Evolutionary conservation across 2,888 invertebrate species (phyloP).

Genomic region (Drosophila setosimentum): DNA sequence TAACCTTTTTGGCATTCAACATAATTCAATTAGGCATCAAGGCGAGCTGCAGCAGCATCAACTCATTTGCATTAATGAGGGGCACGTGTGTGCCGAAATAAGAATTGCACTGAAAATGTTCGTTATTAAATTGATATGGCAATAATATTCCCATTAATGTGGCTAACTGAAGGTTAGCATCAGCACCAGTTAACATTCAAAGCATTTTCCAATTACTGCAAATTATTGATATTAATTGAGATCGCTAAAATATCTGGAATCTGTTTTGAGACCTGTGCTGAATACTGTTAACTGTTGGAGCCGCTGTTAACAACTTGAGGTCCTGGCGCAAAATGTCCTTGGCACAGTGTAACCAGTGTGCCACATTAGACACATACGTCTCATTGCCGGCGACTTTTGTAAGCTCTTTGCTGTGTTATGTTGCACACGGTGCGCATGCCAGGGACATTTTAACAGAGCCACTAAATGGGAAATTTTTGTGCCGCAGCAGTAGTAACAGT

Average conservation of each 20-base stretch:
- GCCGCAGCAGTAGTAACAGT: slow-evolving; percentile 56
- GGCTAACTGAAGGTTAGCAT: slow-evolving; percentile 12
- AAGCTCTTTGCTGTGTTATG: slow-evolving; percentile 10
- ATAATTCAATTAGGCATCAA: slow-evolving; percentile 76
- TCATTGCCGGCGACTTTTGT: slow-evolving; percentile 34
- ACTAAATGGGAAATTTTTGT: slow-evolving; percentile 65
- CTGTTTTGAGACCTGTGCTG: slow-evolving; percentile 5
- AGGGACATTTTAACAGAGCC: slow-evolving; percentile 75
- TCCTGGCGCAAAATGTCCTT: slow-evolving; percentile 9
- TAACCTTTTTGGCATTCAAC: slow-evolving; percentile 76
- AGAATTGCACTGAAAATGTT: slow-evolving; percentile 45
- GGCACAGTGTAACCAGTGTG: slow-evolving; percentile 27
- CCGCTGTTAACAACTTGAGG: slow-evolving; percentile 37
- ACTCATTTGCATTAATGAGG: slow-evolving; percentile 72
- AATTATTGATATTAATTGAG: neutral
- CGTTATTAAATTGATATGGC: slow-evolving; percentile 66
- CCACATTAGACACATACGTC: slow-evolving; percentile 40
- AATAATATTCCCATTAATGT: slow-evolving; percentile 50
- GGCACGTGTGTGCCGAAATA: slow-evolving; percentile 55
- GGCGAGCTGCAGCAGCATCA: slow-evolving; percentile 23
- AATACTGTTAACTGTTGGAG: neutral
- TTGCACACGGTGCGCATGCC: slow-evolving; percentile 70
- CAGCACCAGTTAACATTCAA: neutral
- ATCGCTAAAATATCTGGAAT: slow-evolving; percentile 8
- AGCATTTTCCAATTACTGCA: slow-evolving; percentile 3